These are phyloP conservation scores for Sesia bembeciformis DNA, from an alignment of 2,888 invertebrate genomes.

Conservation along the genomic window DNA sequence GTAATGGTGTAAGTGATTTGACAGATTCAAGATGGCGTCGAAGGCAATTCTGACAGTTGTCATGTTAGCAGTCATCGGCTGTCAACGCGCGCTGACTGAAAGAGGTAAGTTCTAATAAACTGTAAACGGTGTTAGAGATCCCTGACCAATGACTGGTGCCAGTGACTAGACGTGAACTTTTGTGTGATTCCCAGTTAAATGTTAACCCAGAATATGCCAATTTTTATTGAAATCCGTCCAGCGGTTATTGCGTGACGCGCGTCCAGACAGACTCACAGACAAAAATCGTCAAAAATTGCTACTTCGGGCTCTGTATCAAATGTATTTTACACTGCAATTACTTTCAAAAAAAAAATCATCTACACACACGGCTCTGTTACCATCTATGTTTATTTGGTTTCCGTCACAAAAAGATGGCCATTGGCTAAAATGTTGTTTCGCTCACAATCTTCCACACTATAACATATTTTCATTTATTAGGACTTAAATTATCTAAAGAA, in stretches of 20 bases:
- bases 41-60: conserved; percentile 24
- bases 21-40: conserved; percentile 32
- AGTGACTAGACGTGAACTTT: too few relatives aligned
- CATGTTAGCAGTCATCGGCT: conserved; percentile 21
- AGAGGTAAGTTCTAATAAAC: conserved; percentile 21
- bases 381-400: conserved; percentile 59
- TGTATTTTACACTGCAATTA: too few relatives aligned
- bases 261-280: too few relatives aligned
- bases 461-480: conserved; percentile 1
- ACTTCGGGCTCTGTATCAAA: too few relatives aligned
- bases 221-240: too few relatives aligned
- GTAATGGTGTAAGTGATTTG: conserved; percentile 11
- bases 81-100: conserved; percentile 22
- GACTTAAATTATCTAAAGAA: conserved; percentile 2
- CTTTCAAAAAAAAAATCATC: too few relatives aligned
- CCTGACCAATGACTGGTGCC: too few relatives aligned
- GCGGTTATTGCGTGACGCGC: too few relatives aligned
- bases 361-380: conserved; percentile 2
- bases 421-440: conserved; percentile 14
- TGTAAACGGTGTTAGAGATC: too few relatives aligned
- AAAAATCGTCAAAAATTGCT: too few relatives aligned
- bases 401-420: conserved; percentile 40
- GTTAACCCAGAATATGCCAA: too few relatives aligned
- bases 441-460: conserved; percentile 9
- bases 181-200: too few relatives aligned